phyloP scores from a whole-genome alignment of 2,113 vertebrate genomes.

The Tyto alba region DNA sequence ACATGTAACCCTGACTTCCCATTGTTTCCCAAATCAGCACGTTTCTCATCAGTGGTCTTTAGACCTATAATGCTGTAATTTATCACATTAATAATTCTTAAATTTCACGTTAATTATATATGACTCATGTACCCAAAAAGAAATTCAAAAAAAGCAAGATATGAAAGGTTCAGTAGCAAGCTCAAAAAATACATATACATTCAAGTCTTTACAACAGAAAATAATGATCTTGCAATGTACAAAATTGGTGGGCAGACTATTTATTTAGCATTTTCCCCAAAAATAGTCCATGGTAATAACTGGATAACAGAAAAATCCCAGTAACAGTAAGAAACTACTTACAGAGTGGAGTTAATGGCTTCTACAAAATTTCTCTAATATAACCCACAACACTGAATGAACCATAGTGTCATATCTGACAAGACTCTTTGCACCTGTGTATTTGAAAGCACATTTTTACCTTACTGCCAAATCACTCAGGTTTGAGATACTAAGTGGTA shows the following conservation, averaged over 20 bases:
- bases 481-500: background rate
- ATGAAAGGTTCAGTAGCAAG: background rate
- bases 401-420: background rate
- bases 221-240: background rate
- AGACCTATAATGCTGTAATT: background rate
- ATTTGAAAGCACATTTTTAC: background rate
- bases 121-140: background rate
- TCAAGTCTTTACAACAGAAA: background rate
- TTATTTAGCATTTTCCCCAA: background rate
- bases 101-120: background rate
- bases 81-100: background rate
- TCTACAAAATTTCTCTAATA: too few relatives aligned
- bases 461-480: background rate
- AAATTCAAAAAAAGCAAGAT: background rate
- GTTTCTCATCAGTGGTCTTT: background rate
- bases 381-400: background rate
- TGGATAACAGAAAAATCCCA: background rate
- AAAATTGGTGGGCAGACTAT: background rate
- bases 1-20: background rate
- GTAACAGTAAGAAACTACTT: background rate
- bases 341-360: too few relatives aligned
- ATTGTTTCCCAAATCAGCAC: background rate
- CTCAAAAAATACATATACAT: background rate
- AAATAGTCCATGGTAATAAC: background rate
- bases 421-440: background rate